Evolutionary conservation across 2,797 vertebrate genomes (phyloP), one percentile per base, ranked within the genome.

Genomic region (Agapornis canus): DNA sequence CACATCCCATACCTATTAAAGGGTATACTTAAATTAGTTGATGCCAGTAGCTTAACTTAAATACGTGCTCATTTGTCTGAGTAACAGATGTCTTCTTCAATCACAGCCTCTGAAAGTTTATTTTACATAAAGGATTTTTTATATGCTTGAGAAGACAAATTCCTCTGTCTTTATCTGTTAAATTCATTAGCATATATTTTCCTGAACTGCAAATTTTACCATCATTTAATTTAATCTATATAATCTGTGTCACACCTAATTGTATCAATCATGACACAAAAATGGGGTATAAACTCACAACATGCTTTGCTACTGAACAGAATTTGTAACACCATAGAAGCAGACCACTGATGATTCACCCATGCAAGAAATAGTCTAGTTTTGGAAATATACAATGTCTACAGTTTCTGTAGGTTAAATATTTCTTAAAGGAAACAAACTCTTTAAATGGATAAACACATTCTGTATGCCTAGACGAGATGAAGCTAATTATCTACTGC

Each of bases 381-480:
- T 96, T 86, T 82, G 68, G 42, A 85, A 89, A 71, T 70, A 86
- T 40, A 80, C 37, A 45, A 35, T 63, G 45, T 60, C 51, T 88
- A 29, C 20, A 35, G 2, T 77, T 90, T 57, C 42, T 80, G 59
- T 57, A 27, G 37, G n/a, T 82, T 84, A 89, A 94, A 80, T 92
- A 91, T 92, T 93, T 90, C 71, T 92, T 64, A 37, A 92, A 86
- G 68, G 71, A 92, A 92, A 32, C 43, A 91, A 81, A 76, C 13
- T 70, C 20, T 90, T 76, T 84, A 73, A 82, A 56, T 52, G 48
- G 45, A 89, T 93, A 92, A 95, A 92, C 64, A 84, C 22, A 93
- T 92, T 91, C 52, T 92, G 32, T 32, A 48, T n/a, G 54, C 61
- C 90, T 94, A 54, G 42, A 65, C 70, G 73, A 82, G 75, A 77